These are phyloP conservation scores for Rhopalosiphum maidis DNA, from an alignment of 1,140 invertebrate genomes.

Conservation along the genomic window DNA sequence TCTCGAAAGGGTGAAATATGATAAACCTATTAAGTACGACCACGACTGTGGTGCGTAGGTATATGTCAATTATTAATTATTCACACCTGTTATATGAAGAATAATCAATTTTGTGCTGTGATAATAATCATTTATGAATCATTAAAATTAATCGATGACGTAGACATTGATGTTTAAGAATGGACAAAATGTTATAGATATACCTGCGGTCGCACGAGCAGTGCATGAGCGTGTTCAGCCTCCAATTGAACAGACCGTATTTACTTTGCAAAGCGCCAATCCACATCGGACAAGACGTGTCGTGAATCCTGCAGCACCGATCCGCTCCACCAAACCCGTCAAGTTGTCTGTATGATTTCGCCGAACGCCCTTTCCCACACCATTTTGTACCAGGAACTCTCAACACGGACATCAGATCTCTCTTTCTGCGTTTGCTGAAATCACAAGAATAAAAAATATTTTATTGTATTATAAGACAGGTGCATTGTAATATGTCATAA, in stretches of 20 bases:
- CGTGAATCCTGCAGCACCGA: conserved; percentile 83
- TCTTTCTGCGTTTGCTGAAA: conserved; percentile 63
- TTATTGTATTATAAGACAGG: too few relatives aligned
- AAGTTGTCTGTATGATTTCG: conserved; percentile 76
- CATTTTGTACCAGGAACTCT: conserved; percentile 84
- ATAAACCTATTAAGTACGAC: neutral
- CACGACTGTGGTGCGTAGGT: neutral
- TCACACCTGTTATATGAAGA: neutral
- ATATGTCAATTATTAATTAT: neutral
- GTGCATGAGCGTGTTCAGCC: conserved; percentile 84
- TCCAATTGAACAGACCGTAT: conserved; percentile 83
- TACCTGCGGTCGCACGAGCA: conserved; percentile 88
- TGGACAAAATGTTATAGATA: neutral
- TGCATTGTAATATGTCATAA: too few relatives aligned
- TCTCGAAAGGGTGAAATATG: neutral
- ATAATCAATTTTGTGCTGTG: neutral
- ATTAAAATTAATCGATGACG: neutral
- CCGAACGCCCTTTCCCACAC: conserved; percentile 84
- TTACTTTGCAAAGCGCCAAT: conserved; percentile 78
- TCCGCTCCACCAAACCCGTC: conserved; percentile 80
- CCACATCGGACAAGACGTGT: conserved; percentile 79
- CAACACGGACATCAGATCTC: conserved; percentile 70
- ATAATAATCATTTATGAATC: neutral
- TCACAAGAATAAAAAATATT: neutral
- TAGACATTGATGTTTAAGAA: neutral